Evolutionary conservation across 2,113 vertebrate genomes (phyloP).

Genomic region (Sarotherodon lohbergeri): DNA sequence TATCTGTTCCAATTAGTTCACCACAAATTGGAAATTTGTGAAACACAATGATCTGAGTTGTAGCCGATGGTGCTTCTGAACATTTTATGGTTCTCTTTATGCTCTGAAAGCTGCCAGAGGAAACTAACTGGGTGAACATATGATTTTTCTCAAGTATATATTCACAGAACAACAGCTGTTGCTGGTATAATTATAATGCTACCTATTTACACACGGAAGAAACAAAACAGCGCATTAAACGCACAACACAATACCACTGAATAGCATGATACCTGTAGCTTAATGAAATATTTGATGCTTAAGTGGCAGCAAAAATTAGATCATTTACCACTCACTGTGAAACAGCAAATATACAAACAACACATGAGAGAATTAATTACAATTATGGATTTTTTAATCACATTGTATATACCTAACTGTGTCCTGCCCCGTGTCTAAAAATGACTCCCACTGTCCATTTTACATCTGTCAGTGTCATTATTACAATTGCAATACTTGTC

Average conservation of each 20-base stretch:
- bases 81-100: neutral
- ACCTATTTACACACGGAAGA: neutral
- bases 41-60: neutral
- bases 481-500: neutral
- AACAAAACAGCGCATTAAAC: neutral
- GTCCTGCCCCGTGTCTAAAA: neutral
- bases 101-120: neutral
- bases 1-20: neutral
- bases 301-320: neutral
- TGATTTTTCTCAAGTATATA: neutral
- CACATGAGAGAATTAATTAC: neutral
- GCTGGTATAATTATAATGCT: neutral
- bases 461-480: neutral
- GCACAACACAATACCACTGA: neutral
- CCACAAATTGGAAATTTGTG: neutral
- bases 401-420: neutral
- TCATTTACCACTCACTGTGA: neutral
- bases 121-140: neutral
- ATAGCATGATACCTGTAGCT: neutral
- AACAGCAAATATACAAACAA: neutral
- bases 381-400: neutral
- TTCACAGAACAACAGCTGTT: neutral
- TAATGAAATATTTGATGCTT: neutral
- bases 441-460: neutral
- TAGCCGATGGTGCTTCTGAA: neutral